Evolutionary conservation across 2,113 vertebrate species (phyloP), one percentile per base, ranked within the genome.

Genomic region (Corythornis vintsioides): DNA sequence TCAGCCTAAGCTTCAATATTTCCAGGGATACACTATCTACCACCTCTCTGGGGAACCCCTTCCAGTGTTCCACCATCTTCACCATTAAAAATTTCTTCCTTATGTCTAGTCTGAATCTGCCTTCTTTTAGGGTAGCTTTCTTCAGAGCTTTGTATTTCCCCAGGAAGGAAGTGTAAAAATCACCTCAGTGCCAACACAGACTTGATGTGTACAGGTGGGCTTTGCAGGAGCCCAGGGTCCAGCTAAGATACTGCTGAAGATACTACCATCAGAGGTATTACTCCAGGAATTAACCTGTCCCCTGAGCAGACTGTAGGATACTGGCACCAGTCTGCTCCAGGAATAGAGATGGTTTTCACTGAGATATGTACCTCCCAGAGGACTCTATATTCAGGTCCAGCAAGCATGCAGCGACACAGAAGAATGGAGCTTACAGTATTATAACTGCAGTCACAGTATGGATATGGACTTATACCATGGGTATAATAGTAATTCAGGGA

Each of bases 61-160:
- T 4, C 10, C 7, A 29, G 10, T 50, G 24, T 50, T 40, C 56
- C 20, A 35, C 35, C 25, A 65, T 10, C 4, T 7, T 64, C 5
- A 47, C 8, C 0, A 0, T 13, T 53, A 90, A 67, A 63, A 31
- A 35, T 1, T 9, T 56, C 38, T n/a, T n/a, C 15, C 9, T 78
- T 55, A 11, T 20, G n/a, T 35, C 33, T 56, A 52, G 19, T n/a
- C 15, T 29, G 26, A 74, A 42, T 56, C 11, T 60, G 43, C 17
- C 9, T n/a, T 60, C 31, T 64, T 81, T 81, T 35, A 56, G 11
- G 13, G 6, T 10, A 65, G 13, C 26, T 69, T 77, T 81, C 45
- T 90, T 77, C 70, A 70, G 40, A 66, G 45, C 12, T 61, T 75
- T 47, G 0, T 52, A 24, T 83, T 65, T 74, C 52, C 61, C 52